phyloP scores from a whole-genome alignment of 2,797 vertebrate genomes.

The Scolopax rusticola region DNA sequence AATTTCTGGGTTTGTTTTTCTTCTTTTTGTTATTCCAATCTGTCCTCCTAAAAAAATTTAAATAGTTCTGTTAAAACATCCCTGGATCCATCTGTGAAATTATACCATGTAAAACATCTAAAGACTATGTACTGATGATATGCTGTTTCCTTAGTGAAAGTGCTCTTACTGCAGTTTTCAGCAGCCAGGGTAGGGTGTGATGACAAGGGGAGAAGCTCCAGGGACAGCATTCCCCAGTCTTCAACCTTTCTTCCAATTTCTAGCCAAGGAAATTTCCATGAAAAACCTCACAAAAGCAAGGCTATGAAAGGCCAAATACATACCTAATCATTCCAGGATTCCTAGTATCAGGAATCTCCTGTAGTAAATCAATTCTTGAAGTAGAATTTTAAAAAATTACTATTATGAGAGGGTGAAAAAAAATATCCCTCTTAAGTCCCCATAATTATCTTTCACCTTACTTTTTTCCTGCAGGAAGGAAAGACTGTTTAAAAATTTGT shows the following conservation, averaged over 20 bases:
- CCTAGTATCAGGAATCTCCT: background rate
- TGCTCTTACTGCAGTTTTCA: background rate
- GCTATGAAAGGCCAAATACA: background rate
- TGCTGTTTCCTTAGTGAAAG: background rate
- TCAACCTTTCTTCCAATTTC: background rate
- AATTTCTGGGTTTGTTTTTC: background rate
- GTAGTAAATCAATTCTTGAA: background rate
- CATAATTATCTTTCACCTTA: background rate
- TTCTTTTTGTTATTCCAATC: background rate
- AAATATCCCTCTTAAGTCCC: background rate
- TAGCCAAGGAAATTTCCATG: background rate
- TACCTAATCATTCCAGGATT: background rate
- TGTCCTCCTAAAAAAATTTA: background rate
- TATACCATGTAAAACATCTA: background rate
- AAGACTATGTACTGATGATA: background rate
- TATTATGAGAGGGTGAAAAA: background rate
- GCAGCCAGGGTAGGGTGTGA: background rate
- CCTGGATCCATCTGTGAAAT: conserved; percentile 10
- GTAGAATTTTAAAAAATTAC: background rate
- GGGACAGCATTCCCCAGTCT: background rate
- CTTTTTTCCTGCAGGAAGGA: background rate
- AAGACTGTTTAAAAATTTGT: background rate
- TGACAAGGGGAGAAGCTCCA: background rate
- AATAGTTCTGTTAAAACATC: background rate
- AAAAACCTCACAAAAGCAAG: background rate